Percentiles rank a stretch among this genome's conserved stretches.
phyloP scores from a whole-genome alignment of 2,113 vertebrate genomes.

The Burhinus oedicnemus region DNA sequence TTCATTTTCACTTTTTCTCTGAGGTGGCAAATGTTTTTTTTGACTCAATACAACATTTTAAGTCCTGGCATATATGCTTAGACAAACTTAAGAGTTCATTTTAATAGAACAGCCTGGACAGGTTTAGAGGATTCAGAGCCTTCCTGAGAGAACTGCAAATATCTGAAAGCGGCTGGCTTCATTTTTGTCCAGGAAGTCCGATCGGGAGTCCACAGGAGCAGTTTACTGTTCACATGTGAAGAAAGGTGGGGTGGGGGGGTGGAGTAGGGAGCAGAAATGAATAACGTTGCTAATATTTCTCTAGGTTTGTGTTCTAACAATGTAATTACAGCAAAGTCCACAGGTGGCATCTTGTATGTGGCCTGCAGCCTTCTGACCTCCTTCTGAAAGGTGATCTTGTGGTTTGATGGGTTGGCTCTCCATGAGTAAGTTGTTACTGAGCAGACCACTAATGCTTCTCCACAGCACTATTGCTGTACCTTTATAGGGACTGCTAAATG shows the following conservation, averaged over 20 bases:
- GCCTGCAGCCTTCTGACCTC: neutral
- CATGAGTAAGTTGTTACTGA: neutral
- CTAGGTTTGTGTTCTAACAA: neutral
- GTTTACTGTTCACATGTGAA: neutral
- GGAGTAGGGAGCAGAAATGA: neutral
- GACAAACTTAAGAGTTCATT: neutral
- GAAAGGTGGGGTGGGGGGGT: neutral
- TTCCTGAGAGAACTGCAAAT: neutral
- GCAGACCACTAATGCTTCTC: slow-evolving; percentile 17
- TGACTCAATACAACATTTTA: neutral
- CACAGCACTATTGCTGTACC: neutral
- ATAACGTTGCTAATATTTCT: neutral
- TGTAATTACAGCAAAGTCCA: neutral
- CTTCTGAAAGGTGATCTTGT: neutral
- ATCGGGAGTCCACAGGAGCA: neutral
- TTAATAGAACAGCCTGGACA: neutral
- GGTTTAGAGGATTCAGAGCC: neutral
- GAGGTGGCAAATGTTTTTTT: neutral
- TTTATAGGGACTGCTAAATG: neutral
- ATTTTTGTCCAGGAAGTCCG: neutral
- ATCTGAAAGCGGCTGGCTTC: neutral
- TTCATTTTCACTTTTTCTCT: neutral
- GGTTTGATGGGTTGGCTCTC: neutral
- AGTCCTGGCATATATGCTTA: neutral
- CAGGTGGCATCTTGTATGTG: neutral